Evolutionary conservation across 2,113 vertebrate species (phyloP).

Genomic region (Gopherus flavomarginatus): DNA sequence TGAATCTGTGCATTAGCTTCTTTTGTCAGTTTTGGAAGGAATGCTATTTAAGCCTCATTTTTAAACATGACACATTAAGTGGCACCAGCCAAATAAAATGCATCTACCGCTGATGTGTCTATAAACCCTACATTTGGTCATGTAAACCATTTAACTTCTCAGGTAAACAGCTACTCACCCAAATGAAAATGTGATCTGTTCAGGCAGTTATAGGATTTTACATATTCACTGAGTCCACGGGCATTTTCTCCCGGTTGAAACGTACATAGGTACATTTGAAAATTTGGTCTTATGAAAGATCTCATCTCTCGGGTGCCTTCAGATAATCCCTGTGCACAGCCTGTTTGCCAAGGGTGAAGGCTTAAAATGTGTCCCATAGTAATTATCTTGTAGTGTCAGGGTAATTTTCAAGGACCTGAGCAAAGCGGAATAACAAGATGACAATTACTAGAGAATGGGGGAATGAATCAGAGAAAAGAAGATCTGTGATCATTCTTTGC

Average conservation of each 20-base stretch:
- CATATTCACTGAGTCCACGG: background rate
- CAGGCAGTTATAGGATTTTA: background rate
- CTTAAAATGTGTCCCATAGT: background rate
- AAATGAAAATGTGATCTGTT: background rate
- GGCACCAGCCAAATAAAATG: background rate
- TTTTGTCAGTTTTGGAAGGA: background rate
- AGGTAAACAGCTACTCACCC: background rate
- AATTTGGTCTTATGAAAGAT: background rate
- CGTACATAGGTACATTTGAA: background rate
- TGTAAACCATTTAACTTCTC: background rate
- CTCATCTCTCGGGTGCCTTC: background rate
- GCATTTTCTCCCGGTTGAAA: background rate
- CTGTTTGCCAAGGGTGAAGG: background rate
- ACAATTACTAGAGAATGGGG: background rate
- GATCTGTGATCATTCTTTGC: background rate
- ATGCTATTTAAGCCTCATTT: background rate
- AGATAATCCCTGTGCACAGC: background rate
- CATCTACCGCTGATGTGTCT: background rate
- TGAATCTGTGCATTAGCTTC: conserved; percentile 23
- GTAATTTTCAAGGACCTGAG: background rate
- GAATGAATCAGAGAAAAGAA: background rate
- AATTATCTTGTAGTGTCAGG: background rate
- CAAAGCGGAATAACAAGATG: background rate
- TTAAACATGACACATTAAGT: background rate
- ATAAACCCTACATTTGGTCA: background rate